These are phyloP conservation scores for Falco concolor DNA, from an alignment of 2,797 vertebrate genomes.

Conservation along the genomic window DNA sequence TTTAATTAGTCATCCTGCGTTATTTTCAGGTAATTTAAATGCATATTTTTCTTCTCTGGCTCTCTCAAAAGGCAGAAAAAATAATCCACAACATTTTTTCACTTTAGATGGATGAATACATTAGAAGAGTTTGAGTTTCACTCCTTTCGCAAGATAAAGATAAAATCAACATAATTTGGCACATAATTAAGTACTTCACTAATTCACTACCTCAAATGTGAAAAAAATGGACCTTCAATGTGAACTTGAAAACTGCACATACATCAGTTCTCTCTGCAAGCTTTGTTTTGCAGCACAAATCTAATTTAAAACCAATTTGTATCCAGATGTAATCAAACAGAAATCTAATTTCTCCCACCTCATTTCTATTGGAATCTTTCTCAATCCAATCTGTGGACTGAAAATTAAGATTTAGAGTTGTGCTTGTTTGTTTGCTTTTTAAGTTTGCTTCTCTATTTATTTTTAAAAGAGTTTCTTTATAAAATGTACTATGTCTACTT, in stretches of 20 bases:
- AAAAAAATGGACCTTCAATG: neutral
- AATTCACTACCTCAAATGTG: neutral
- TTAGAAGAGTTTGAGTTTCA: neutral
- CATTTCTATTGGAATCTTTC: neutral
- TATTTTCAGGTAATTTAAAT: neutral
- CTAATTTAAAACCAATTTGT: conserved; percentile 14
- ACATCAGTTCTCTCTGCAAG: neutral
- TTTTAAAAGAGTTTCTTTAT: neutral
- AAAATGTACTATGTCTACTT: neutral
- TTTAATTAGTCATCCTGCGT: neutral
- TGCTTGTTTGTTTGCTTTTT: neutral
- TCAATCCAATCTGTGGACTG: neutral
- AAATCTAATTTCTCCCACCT: conserved; percentile 29
- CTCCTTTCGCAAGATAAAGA: neutral
- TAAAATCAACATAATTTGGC: neutral
- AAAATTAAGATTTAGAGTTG: neutral
- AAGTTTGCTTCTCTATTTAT: neutral
- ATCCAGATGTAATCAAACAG: conserved; percentile 24
- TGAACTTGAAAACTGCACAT: conserved; percentile 22
- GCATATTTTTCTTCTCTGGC: neutral
- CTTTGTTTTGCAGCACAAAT: conserved; percentile 17
- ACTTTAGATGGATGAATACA: neutral
- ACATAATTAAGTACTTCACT: neutral
- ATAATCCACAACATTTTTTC: neutral
- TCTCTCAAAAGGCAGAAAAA: neutral